Conservation (phyloP, 2,113 vertebrate genomes). For the Orientallactaga bullata region DNA sequence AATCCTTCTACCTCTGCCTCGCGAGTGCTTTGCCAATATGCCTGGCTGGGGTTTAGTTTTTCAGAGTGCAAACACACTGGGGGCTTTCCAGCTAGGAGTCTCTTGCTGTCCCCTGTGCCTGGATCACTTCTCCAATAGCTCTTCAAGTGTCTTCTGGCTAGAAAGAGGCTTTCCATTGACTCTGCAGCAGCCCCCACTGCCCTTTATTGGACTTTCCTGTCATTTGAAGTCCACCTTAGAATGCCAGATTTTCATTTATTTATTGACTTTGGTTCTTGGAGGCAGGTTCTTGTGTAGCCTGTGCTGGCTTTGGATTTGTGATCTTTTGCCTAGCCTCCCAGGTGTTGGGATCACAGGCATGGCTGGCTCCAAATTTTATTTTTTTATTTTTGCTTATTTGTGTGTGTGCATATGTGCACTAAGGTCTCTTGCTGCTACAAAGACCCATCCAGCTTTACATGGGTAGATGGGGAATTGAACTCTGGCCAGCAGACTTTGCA, state of each 20-base stretch:
- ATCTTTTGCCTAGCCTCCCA: background rate
- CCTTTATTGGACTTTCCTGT: background rate
- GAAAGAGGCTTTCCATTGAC: constrained; percentile 29
- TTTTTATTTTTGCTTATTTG: too few species aligned
- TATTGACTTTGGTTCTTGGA: background rate
- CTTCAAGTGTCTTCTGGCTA: background rate
- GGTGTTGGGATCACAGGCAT: background rate
- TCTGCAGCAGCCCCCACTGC: background rate
- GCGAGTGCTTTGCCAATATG: too few species aligned
- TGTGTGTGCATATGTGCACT: too few species aligned
- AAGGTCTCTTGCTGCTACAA: too few species aligned
- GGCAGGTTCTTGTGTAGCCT: too few species aligned
- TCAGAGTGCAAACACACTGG: background rate
- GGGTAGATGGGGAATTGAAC: too few species aligned
- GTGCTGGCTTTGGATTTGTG: too few species aligned
- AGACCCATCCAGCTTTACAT: too few species aligned
- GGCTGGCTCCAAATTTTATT: too few species aligned
- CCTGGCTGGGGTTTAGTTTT: too few species aligned
- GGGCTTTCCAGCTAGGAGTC: background rate
- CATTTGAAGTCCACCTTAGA: background rate
- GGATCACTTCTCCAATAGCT: background rate
- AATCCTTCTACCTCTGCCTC: too few species aligned
- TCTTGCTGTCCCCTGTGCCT: background rate
- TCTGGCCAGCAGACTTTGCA: too few species aligned
- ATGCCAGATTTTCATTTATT: background rate